Evolutionary conservation across 2,888 invertebrate genomes (phyloP).

Genomic region (Gandaritis pyraliata): DNA sequence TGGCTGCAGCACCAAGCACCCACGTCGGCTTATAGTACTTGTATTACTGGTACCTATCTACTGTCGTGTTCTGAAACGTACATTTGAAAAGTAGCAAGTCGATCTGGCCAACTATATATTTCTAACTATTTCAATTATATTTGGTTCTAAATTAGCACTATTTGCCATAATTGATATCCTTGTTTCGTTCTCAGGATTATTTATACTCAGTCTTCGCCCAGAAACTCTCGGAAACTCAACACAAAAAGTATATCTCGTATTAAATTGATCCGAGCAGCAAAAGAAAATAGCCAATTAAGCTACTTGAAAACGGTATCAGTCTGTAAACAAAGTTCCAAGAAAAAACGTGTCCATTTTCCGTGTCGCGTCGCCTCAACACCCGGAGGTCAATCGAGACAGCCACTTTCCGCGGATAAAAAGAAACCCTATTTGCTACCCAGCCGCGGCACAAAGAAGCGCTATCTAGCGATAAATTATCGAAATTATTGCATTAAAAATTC

Average conservation of each 20-base stretch:
- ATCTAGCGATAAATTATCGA: constrained; percentile 86
- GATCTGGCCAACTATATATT: no score
- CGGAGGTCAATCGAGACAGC: constrained; percentile 69
- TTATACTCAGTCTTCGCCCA: no score
- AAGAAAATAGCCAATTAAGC: constrained; percentile 6
- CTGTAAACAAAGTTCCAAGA: constrained; percentile 12
- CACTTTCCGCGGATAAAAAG: constrained; percentile 75
- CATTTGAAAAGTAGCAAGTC: constrained; percentile 1
- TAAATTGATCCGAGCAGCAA: background rate
- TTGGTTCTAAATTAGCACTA: no score
- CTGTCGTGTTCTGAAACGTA: no score
- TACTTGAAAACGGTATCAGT: constrained; percentile 11
- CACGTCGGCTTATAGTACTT: constrained; percentile 27
- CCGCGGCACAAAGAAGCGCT: constrained; percentile 77
- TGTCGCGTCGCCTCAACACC: constrained; percentile 30
- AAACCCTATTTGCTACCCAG: constrained; percentile 73
- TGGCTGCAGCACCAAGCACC: constrained; percentile 29
- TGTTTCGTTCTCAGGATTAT: no score
- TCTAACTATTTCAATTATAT: background rate
- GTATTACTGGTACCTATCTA: constrained; percentile 8
- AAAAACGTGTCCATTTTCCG: constrained; percentile 11
- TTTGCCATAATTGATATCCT: no score
- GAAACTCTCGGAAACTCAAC: no score
- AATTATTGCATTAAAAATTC: constrained; percentile 90
- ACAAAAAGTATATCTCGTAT: no score